phyloP scores from a whole-genome alignment of 2,113 vertebrate species.

The Platanista minor region DNA sequence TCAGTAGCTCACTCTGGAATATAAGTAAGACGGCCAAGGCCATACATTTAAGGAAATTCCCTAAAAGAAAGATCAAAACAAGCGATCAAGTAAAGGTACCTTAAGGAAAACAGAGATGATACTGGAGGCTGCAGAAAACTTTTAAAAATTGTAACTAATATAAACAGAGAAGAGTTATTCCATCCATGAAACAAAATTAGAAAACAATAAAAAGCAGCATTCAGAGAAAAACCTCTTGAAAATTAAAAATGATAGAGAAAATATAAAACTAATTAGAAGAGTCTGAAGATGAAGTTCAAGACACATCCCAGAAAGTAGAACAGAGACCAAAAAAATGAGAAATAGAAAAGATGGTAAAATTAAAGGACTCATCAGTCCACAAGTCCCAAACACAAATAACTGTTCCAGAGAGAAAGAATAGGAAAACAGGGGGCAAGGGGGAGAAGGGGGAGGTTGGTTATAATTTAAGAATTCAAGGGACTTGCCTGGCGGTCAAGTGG shows the following conservation, averaged over 20 bases:
- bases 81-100: neutral
- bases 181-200: conserved; percentile 14
- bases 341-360: neutral
- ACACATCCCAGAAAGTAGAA: neutral
- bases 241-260: neutral
- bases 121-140: neutral
- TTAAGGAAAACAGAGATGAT: conserved; percentile 16
- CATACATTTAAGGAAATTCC: conserved; percentile 7
- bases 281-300: neutral
- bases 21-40: neutral
- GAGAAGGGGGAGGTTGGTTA: neutral
- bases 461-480: conserved; percentile 5
- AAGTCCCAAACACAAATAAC: neutral
- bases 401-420: neutral
- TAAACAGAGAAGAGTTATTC: neutral
- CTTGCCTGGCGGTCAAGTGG: too few species aligned
- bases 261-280: conserved; percentile 3
- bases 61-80: conserved; percentile 18
- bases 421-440: neutral
- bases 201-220: neutral
- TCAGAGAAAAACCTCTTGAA: neutral
- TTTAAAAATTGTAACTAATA: neutral
- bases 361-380: neutral
- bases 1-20: neutral
- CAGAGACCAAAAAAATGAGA: neutral